Percentiles rank a stretch among this genome's conserved stretches.
phyloP scores from a whole-genome alignment of 1,140 invertebrate species.

The Calephelis virginiensis region DNA sequence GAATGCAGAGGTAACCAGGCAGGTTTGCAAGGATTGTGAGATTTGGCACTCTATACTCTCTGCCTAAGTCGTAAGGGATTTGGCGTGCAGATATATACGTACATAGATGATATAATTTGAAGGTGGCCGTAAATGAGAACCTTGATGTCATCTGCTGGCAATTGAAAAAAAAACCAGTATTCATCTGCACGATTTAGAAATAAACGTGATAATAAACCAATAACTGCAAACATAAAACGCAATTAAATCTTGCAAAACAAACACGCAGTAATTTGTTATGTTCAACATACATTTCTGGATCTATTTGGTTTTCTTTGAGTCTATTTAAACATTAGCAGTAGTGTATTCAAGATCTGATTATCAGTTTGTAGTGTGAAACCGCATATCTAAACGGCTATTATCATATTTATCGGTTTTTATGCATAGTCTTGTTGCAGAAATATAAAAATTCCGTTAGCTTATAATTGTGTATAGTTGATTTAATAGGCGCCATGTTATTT shows the following conservation, averaged over 20 bases:
- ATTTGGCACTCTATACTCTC: no score
- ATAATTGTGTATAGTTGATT: constrained; percentile 10
- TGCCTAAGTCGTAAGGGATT: no score
- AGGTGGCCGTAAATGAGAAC: no score
- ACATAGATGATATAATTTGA: no score
- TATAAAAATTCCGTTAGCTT: constrained; percentile 17
- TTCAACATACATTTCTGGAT: not conserved
- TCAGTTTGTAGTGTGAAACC: constrained; percentile 13
- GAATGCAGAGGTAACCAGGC: no score
- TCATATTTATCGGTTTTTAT: constrained; percentile 17
- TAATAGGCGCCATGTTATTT: constrained; percentile 9
- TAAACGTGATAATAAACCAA: constrained; percentile 16
- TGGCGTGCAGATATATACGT: no score
- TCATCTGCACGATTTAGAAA: constrained; percentile 5
- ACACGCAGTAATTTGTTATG: not conserved
- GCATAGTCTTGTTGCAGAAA: constrained; percentile 14
- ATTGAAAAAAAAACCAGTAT: constrained; percentile 4
- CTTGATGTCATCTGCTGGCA: not conserved
- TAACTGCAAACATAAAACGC: constrained; percentile 11
- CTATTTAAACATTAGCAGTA: not conserved
- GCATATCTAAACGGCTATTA: constrained; percentile 17
- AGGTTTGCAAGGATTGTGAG: no score
- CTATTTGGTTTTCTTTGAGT: not conserved
- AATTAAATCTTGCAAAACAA: constrained; percentile 14
- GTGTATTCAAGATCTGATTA: constrained; percentile 15